Evolutionary conservation across 1,140 invertebrate species (phyloP).

Genomic region (Neuroterus valhalla): DNA sequence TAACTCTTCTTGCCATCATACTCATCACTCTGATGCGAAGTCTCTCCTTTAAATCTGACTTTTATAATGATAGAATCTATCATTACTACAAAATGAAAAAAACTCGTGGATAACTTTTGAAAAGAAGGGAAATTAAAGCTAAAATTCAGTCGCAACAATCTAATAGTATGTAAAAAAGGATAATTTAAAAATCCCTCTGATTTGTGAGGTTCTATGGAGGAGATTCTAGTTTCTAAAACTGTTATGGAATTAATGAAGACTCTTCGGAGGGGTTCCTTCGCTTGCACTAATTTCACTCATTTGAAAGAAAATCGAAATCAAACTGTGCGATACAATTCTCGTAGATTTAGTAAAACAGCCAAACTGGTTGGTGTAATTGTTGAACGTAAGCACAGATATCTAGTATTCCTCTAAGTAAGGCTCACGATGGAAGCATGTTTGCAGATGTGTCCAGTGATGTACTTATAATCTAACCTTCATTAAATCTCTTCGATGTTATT

Average conservation of each 20-base stretch:
- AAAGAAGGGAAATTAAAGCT: not conserved
- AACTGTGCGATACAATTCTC: constrained; percentile 25
- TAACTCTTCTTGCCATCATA: constrained; percentile 21
- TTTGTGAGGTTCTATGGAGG: not conserved
- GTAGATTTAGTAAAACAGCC: not conserved
- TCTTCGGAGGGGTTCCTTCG: not conserved
- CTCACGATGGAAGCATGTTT: constrained; percentile 67
- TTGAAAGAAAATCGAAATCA: constrained; percentile 5
- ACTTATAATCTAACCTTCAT: constrained; percentile 21
- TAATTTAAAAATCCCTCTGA: not conserved
- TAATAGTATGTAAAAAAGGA: not conserved
- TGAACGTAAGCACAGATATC: constrained; percentile 36
- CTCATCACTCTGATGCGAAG: not conserved
- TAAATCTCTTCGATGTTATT: constrained; percentile 12
- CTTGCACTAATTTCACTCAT: constrained; percentile 5
- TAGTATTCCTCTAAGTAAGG: constrained; percentile 63
- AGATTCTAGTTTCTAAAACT: not conserved
- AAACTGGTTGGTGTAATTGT: not conserved
- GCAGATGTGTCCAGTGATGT: constrained; percentile 40
- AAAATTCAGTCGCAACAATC: not conserved
- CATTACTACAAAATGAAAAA: not conserved
- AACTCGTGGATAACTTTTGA: not conserved
- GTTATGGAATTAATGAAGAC: not conserved
- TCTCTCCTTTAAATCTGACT: not conserved
- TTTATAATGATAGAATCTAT: not conserved